Evolutionary conservation across 2,113 vertebrate species (phyloP), one percentile per base, ranked within the genome.

Genomic region (Thoracochromis brauschi): DNA sequence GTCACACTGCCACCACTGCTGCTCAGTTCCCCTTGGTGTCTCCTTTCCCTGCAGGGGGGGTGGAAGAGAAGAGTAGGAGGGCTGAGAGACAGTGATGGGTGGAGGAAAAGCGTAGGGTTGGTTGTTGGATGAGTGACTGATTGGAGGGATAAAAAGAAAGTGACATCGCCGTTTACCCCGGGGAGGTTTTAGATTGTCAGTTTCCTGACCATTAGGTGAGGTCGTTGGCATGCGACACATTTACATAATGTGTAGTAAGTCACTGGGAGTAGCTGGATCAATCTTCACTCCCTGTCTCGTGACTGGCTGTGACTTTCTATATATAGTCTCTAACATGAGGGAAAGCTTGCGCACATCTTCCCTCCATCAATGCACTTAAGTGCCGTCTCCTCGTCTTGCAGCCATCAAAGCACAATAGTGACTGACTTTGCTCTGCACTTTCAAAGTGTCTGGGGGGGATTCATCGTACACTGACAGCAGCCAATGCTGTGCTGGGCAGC

Each of bases 1-100:
- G 68, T 83, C 68, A 73, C 82, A 12, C 85, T 80, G 85, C 73
- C 11, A n/a, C 8, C 45, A n/a, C 65, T 80, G 60, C 87, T 85
- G 87, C 73, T 82, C 58, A 4, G 16, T 35, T 94, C 89, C 86
- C 90, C 90, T 94, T 91, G 86, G 63, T 4, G 9, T 40, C 83
- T 88, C 89, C 83, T 92, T 91, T 55, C 81, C 71, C 81, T 81
- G 82, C 60, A 57, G 53, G 80, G 16, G 8, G 87, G 49, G 8
- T 16, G 47, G 65, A 55, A 40, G 55, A 49, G 24, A 71, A 53
- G 31, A 63, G 21, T 29, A 26, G 49, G 58, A 65, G 81, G 5
- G 29, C 45, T 8, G 9, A 85, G 53, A 31, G 8, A 42, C 57
- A 21, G 63, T 24, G 85, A 57, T 17, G 80, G 40, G 26, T 71